Conservation (phyloP, 1,140 invertebrate genomes). For the Aphelinus certus region DNA sequence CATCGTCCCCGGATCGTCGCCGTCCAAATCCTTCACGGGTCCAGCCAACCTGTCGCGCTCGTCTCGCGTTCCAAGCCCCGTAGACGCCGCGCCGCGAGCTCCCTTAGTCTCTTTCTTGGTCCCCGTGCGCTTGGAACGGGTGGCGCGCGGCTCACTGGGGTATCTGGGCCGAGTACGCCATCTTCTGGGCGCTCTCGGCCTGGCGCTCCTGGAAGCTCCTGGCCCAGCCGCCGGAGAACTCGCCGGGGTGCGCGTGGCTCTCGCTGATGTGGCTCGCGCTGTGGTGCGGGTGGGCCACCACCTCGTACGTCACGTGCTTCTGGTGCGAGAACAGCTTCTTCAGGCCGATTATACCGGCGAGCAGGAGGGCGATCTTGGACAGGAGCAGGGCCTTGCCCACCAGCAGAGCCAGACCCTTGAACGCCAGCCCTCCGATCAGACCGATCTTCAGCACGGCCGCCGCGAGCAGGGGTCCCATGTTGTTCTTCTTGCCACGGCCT, state of each 20-base stretch:
- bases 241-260: slow-evolving; percentile 61
- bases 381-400: slow-evolving; percentile 85
- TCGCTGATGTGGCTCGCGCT: slow-evolving; percentile 62
- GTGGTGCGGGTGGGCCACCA: slow-evolving; percentile 75
- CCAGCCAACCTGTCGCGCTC: no score
- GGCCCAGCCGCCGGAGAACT: slow-evolving; percentile 71
- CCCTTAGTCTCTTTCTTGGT: slow-evolving; percentile 3
- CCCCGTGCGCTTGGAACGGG: background rate
- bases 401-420: slow-evolving; percentile 82
- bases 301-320: slow-evolving; percentile 80
- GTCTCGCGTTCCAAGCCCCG: no score
- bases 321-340: slow-evolving; percentile 82
- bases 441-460: slow-evolving; percentile 82
- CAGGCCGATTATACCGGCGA: slow-evolving; percentile 81
- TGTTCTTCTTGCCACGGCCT: slow-evolving; percentile 78
- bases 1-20: no score
- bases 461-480: slow-evolving; percentile 78
- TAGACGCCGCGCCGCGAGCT: background rate
- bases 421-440: slow-evolving; percentile 79
- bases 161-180: slow-evolving; percentile 73
- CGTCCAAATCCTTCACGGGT: no score
- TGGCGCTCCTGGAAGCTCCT: slow-evolving; percentile 67
- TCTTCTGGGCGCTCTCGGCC: slow-evolving; percentile 66
- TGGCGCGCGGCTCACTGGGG: slow-evolving; percentile 23
- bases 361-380: slow-evolving; percentile 81